These are phyloP conservation scores for Serranus cabrilla DNA, from an alignment of 2,797 vertebrate species.

Conservation along the genomic window DNA sequence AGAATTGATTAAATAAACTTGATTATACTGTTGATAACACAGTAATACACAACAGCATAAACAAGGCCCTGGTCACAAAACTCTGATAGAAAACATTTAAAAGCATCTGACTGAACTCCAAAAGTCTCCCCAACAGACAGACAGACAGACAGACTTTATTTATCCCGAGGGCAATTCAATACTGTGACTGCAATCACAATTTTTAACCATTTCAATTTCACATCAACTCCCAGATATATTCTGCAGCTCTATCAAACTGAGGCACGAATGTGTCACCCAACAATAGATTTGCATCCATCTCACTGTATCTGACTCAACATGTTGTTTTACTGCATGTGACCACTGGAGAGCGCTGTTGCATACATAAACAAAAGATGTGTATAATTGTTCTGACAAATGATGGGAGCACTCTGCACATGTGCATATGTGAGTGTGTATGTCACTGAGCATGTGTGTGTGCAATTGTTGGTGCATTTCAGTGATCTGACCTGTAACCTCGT, in stretches of 20 bases:
- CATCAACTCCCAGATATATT: not conserved
- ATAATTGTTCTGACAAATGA: slow-evolving; percentile 26
- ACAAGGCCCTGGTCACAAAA: not conserved
- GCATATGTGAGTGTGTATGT: slow-evolving; percentile 5
- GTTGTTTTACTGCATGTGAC: slow-evolving; percentile 32
- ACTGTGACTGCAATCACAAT: not conserved
- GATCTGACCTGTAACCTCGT: slow-evolving; percentile 22
- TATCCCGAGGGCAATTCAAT: not conserved
- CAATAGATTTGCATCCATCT: not conserved
- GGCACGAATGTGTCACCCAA: not conserved
- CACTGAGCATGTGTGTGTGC: not conserved
- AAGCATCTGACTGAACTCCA: not conserved
- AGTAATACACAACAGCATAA: not conserved
- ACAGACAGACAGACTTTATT: not conserved
- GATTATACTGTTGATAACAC: not conserved
- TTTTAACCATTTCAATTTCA: not conserved
- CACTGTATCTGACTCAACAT: slow-evolving; percentile 2
- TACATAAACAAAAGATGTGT: slow-evolving; percentile 60
- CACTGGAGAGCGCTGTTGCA: slow-evolving; percentile 83
- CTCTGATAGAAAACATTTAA: not conserved
- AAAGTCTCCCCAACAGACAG: too few species aligned
- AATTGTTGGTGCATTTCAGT: slow-evolving; percentile 16
- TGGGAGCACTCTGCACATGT: slow-evolving; percentile 1
- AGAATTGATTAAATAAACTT: not conserved
- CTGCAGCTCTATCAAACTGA: slow-evolving; percentile 5